Evolutionary conservation across 92 coral and sea anemone genomes (phyloP).

Genomic region (Porites lobata): DNA sequence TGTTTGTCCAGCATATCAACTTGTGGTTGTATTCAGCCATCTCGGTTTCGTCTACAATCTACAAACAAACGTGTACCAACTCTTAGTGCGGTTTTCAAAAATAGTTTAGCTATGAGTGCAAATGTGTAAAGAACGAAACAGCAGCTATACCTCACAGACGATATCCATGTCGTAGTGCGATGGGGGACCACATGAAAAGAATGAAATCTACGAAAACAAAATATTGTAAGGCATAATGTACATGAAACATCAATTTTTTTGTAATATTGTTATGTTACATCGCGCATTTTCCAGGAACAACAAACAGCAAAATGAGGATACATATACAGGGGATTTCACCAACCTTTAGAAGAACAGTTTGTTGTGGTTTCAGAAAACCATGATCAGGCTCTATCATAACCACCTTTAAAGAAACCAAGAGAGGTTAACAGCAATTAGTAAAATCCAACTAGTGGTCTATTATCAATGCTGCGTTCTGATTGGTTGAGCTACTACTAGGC

Average conservation of each 20-base stretch:
- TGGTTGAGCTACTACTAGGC: too few relatives aligned
- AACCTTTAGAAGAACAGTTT: slow-evolving; percentile 88
- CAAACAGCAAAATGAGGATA: not conserved
- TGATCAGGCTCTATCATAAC: slow-evolving; percentile 88
- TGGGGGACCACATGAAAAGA: slow-evolving; percentile 95
- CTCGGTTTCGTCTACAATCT: slow-evolving; percentile 96
- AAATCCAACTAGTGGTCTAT: too few relatives aligned
- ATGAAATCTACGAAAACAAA: slow-evolving; percentile 72
- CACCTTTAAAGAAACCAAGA: slow-evolving; percentile 60
- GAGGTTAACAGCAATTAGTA: not conserved
- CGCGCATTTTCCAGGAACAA: not conserved
- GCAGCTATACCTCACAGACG: slow-evolving; percentile 83
- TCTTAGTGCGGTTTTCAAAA: not conserved
- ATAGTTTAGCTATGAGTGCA: not conserved
- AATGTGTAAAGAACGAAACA: not conserved
- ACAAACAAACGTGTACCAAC: not conserved
- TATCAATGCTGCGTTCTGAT: too few relatives aligned
- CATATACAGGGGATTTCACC: not conserved
- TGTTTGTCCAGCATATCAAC: slow-evolving; percentile 88
- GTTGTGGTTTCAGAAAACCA: slow-evolving; percentile 87
- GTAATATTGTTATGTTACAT: not conserved
- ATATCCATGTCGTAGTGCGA: slow-evolving; percentile 91
- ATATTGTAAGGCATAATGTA: not conserved
- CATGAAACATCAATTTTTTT: not conserved
- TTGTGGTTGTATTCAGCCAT: slow-evolving; percentile 90